These are phyloP conservation scores for Antigone vipio DNA, from an alignment of 2,113 vertebrate species.

Conservation along the genomic window DNA sequence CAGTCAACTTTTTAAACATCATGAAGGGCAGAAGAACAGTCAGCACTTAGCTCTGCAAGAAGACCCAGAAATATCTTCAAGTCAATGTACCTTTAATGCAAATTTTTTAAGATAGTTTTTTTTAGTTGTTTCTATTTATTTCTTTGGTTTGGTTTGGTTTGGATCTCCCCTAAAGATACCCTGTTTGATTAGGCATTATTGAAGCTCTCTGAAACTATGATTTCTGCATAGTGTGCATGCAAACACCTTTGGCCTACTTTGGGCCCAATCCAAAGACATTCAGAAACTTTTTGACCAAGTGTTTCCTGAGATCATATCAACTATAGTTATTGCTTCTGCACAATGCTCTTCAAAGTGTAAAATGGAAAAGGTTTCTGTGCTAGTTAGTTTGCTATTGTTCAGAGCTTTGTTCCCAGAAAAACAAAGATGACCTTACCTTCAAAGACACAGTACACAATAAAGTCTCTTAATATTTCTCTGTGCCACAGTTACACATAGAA, in stretches of 20 bases:
- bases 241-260: not conserved
- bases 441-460: not conserved
- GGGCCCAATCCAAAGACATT: not conserved
- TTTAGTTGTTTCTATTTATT: not conserved
- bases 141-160: not conserved
- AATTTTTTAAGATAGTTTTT: not conserved
- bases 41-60: not conserved
- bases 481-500: not conserved
- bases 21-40: not conserved
- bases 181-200: not conserved
- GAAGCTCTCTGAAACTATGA: not conserved
- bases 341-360: not conserved
- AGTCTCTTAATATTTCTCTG: not conserved
- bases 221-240: not conserved
- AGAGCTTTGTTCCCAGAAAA: not conserved
- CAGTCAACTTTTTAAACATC: not conserved
- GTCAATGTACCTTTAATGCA: not conserved
- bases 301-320: not conserved
- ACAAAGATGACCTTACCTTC: slow-evolving; percentile 9
- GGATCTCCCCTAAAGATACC: not conserved
- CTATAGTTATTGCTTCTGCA: not conserved
- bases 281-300: not conserved
- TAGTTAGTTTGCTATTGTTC: not conserved
- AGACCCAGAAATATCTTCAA: not conserved
- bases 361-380: not conserved